Conservation (phyloP, 2,113 vertebrate genomes). For the Gopherus evgoodei region DNA sequence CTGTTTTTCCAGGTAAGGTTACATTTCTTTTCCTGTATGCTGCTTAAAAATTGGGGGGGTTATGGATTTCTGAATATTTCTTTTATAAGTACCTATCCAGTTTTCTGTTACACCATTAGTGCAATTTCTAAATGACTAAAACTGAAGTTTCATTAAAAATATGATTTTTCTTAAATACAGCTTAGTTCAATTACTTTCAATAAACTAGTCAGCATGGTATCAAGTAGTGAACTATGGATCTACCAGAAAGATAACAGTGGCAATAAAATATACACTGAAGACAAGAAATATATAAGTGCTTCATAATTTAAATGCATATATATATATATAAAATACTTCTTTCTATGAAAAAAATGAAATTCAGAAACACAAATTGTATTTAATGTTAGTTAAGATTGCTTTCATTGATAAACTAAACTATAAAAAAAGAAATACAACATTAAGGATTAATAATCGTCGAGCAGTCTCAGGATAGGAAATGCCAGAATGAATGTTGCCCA, state of each 20-base stretch:
- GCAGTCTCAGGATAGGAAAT: too few relatives aligned
- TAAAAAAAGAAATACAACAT: too few relatives aligned
- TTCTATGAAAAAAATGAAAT: background rate
- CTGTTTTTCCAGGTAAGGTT: too few relatives aligned
- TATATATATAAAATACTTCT: background rate
- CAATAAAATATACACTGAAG: background rate
- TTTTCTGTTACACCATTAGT: background rate
- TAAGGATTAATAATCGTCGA: too few relatives aligned
- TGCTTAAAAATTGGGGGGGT: background rate
- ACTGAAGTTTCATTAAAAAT: background rate
- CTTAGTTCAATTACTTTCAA: background rate
- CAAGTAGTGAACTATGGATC: background rate
- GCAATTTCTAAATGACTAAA: background rate
- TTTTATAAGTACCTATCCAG: background rate
- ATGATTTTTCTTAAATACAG: background rate
- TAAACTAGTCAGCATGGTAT: background rate
- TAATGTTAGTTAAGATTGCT: too few relatives aligned
- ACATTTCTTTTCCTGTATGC: background rate
- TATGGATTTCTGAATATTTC: background rate
- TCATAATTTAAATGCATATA: background rate
- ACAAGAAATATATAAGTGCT: background rate
- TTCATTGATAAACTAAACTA: too few relatives aligned
- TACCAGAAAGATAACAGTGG: background rate
- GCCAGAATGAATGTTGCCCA: too few relatives aligned
- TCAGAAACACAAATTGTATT: background rate